Conservation (phyloP, 2,797 vertebrate genomes). For the Acipenser transmontanus region DNA sequence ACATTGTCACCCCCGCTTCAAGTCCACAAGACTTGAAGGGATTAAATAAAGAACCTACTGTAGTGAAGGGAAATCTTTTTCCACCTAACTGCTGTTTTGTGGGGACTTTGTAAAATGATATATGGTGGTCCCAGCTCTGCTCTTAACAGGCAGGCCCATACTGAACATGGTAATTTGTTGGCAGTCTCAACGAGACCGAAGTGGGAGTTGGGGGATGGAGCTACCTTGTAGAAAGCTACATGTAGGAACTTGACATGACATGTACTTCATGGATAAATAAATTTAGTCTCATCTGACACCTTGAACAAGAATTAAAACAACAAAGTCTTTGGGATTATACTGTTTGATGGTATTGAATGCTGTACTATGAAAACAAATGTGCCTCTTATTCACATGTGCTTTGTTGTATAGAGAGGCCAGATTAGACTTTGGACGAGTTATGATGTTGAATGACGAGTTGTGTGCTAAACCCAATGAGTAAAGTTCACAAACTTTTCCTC, state of each 20-base stretch:
- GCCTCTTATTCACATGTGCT: not conserved
- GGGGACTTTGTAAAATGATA: conserved; percentile 5
- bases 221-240: too few species aligned
- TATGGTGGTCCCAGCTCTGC: conserved; percentile 8
- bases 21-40: conserved; percentile 1
- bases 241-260: too few species aligned
- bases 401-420: not conserved
- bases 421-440: not conserved
- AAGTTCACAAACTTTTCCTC: not conserved
- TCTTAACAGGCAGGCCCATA: conserved; percentile 11
- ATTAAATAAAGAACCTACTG: conserved; percentile 5
- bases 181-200: too few species aligned
- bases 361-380: too few species aligned
- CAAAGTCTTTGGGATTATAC: too few species aligned
- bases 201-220: too few species aligned
- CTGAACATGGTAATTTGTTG: not conserved
- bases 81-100: conserved; percentile 1
- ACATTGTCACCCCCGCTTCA: conserved; percentile 4
- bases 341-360: too few species aligned
- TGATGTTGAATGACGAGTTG: not conserved
- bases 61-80: conserved; percentile 10
- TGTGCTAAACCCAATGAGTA: not conserved
- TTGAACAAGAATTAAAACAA: too few species aligned
- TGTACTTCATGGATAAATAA: too few species aligned
- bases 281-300: too few species aligned